phyloP scores from a whole-genome alignment of 2,113 vertebrate species.

The Sus scrofa region DNA sequence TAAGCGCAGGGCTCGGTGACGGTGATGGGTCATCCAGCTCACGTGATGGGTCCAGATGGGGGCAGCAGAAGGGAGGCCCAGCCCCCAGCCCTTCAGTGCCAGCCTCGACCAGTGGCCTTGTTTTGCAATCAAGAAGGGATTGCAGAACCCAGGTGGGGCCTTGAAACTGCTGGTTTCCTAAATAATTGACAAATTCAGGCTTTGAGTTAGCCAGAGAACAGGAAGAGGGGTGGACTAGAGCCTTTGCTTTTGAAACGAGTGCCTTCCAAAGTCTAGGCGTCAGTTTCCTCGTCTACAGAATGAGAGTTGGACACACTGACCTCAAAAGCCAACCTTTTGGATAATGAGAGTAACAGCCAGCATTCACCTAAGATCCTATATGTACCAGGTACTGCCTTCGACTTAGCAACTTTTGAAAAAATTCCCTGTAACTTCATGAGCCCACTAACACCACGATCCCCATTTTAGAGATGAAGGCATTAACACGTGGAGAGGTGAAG shows the following conservation, averaged over 20 bases:
- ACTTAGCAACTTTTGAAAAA: neutral
- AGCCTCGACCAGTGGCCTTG: neutral
- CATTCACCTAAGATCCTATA: neutral
- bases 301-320: neutral
- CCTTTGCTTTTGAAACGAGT: neutral
- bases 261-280: neutral
- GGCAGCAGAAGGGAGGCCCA: neutral
- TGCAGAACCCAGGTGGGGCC: slow-evolving; percentile 10
- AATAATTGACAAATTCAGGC: neutral
- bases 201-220: slow-evolving; percentile 2
- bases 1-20: neutral
- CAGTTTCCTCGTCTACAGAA: neutral
- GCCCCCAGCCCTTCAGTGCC: neutral
- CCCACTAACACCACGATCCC: neutral
- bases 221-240: neutral
- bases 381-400: neutral
- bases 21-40: neutral
- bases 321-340: neutral
- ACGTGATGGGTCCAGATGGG: neutral
- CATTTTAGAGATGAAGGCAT: neutral
- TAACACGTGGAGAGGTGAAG: neutral
- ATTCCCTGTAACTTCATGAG: neutral
- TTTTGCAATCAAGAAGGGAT: slow-evolving; percentile 43
- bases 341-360: neutral
- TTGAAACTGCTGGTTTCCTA: neutral